Evolutionary conservation across 2,113 vertebrate genomes (phyloP), one percentile per base, ranked within the genome.

Genomic region (Donacobius atricapilla): DNA sequence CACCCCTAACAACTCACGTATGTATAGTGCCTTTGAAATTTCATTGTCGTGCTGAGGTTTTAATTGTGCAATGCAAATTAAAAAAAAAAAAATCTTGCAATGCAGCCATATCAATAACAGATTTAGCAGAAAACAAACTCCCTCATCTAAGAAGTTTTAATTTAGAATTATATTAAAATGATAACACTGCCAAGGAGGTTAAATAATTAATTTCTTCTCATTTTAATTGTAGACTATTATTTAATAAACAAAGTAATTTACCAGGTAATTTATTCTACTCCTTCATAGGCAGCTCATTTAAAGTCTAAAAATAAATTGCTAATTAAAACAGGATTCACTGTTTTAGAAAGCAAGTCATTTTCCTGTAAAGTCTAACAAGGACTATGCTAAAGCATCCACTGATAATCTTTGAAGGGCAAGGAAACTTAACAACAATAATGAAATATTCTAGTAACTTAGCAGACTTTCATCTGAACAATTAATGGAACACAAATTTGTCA

Each of bases 51-150:
- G 97, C 95, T 97, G 95, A 91, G 88, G 70, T 83, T 93, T 98
- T 98, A 98, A 98, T 95, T 97, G 96, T 89, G 93, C 96, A 97
- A 95, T 87, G 94, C 94, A 98, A 98, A 98, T 97, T 95, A 97
- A 97, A 88, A 98, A 97, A 97, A 97, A 97, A 97, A 82, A 13
- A 30, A 45, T 7, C 35, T 98, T 97, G 94, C 96, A 98, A 95
- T 96, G 85, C 65, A 96, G 95, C 91, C 95, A 87, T 97, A 97
- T 97, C 98, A 97, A 96, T 97, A 98, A 63, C 72, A 93, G 97
- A 97, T 95, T 88, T 87, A 97, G 85, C 91, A 90, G 97, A 96
- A 85, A 75, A 80, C 82, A 96, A 94, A 91, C 54, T 57, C 95
- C 90, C 57, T 70, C 76, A 97, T 90, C 93, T 91, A 93, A 78